These are phyloP conservation scores for Drosophila malerkotliana DNA, from an alignment of 1,140 invertebrate genomes.

Conservation along the genomic window DNA sequence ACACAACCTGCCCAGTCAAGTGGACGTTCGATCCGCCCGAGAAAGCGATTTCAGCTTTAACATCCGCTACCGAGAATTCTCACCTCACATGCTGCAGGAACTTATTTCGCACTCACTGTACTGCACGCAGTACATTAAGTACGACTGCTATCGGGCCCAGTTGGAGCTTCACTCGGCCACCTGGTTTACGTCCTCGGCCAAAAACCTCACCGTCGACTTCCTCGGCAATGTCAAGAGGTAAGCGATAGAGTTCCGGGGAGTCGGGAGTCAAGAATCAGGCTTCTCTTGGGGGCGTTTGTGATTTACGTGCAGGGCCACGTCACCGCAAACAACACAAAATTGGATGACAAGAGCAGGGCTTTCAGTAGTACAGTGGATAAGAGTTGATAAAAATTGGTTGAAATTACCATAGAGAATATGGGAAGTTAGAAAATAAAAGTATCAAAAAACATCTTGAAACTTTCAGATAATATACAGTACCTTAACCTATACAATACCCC, in stretches of 20 bases:
- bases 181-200: slow-evolving; percentile 93
- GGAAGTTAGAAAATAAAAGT: neutral
- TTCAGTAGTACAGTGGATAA: slow-evolving; percentile 27
- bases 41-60: slow-evolving; percentile 92
- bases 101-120: slow-evolving; percentile 94
- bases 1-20: slow-evolving; percentile 95
- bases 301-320: slow-evolving; percentile 56
- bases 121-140: slow-evolving; percentile 95
- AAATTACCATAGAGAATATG: neutral
- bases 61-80: slow-evolving; percentile 95
- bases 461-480: too few species aligned
- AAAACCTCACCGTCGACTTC: slow-evolving; percentile 91
- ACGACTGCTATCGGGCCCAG: slow-evolving; percentile 95
- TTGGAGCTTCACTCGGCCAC: slow-evolving; percentile 94
- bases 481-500: too few species aligned
- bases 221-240: slow-evolving; percentile 93
- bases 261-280: neutral
- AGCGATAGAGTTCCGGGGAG: slow-evolving; percentile 48
- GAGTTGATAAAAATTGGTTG: too few species aligned
- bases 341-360: slow-evolving; percentile 37
- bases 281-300: slow-evolving; percentile 49
- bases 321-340: slow-evolving; percentile 51
- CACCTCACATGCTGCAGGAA: slow-evolving; percentile 94
- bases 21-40: slow-evolving; percentile 90
- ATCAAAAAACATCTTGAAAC: neutral